These are phyloP conservation scores for Saturnia pavonia DNA, from an alignment of 2,888 invertebrate species.

Conservation along the genomic window DNA sequence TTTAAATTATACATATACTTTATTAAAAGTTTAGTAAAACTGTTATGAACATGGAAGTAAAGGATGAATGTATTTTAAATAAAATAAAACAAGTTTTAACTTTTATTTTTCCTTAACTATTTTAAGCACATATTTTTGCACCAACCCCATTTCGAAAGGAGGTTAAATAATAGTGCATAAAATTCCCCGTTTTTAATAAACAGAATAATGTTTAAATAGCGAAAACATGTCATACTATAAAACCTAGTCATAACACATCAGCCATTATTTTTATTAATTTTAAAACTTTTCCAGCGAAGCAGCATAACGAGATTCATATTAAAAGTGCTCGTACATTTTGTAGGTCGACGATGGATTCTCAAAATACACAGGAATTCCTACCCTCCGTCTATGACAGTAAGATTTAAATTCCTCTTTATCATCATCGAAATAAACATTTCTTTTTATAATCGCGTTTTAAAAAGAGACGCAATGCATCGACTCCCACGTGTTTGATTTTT, in stretches of 20 bases:
- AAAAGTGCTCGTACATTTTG: slow-evolving; percentile 27
- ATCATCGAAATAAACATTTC: slow-evolving; percentile 20
- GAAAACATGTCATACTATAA: background rate
- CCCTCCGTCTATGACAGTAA: background rate
- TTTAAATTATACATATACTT: no score
- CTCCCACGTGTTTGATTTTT: slow-evolving; percentile 52
- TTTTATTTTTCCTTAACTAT: background rate
- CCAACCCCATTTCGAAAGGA: background rate
- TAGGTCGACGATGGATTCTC: slow-evolving; percentile 27
- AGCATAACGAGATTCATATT: background rate
- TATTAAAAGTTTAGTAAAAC: no score
- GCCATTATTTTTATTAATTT: slow-evolving; percentile 1
- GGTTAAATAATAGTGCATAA: background rate
- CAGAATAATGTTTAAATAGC: background rate
- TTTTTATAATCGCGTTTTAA: slow-evolving; percentile 47
- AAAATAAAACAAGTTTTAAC: no score
- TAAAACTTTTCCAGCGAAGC: slow-evolving; percentile 1
- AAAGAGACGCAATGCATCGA: slow-evolving; percentile 52
- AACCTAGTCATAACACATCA: background rate
- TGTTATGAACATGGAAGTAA: no score
- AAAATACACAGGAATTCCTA: background rate
- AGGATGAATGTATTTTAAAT: no score
- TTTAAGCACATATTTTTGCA: background rate
- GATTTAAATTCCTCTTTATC: background rate
- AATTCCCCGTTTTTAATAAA: background rate